Evolutionary conservation across 2,113 vertebrate species (phyloP), one percentile per base, ranked within the genome.

Genomic region (Bagarius yarrelli): DNA sequence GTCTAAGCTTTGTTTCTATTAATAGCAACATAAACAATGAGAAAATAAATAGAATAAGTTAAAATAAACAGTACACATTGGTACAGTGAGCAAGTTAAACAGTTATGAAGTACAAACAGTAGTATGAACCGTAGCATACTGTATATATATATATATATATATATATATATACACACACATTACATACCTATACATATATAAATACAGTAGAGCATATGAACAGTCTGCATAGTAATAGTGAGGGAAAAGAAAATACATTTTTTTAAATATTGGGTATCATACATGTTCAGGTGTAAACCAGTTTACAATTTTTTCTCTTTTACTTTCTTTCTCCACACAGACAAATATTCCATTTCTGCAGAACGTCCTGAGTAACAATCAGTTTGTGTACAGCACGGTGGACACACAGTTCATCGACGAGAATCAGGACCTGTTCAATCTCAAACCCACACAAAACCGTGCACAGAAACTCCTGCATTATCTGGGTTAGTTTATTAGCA

Each of bases 261-360:
- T 59, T 59, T 8, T 25, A 76, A 47, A 47, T 44, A 40, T n/a
- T 61, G 16, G 9, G 44, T 70, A 6, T 67, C 67, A 50, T 47
- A 0, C 25, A 2, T 55, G 27, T 55, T 52, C 50, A 34, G 27
- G 70, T 72, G 25, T 32, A 30, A 9, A 73, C 50, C 2, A 3
- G 55, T 59, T 57, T 34, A 75, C 53, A 57, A 44, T 4, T 75
- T 57, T 76, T 52, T 80, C 11, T 69, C 52, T 69, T 60, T 74
- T 36, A 67, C 59, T 57, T 18, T 79, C 21, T 78, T 76, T 55
- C 27, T 44, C 70, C 70, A 34, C 32, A 53, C 88, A 98, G 96
- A 98, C 96, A 77, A 98, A 98, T 91, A 98, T 97, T 87, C 96
- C 96, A 0, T 98, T 98, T 93, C 93, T 98, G 82, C 96, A 97